phyloP scores from a whole-genome alignment of 2,797 vertebrate species.

The Crocidura indochinensis region DNA sequence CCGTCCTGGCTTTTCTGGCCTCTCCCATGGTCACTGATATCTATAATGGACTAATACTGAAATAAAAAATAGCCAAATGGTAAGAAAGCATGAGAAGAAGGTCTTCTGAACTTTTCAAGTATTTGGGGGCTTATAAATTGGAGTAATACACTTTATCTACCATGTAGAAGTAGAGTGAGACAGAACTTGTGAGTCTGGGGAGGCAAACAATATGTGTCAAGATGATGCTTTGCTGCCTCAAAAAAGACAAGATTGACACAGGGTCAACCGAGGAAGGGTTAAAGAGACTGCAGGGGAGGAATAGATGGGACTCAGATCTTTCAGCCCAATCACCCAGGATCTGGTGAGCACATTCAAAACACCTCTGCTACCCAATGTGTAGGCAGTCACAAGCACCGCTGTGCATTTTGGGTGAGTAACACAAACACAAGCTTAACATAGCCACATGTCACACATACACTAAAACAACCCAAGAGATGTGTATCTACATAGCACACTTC shows the following conservation, averaged over 20 bases:
- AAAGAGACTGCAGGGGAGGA: background rate
- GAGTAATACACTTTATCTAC: no score
- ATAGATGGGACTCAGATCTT: no score
- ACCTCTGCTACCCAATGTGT: background rate
- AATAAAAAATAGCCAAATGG: background rate
- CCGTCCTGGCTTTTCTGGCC: background rate
- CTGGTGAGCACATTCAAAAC: background rate
- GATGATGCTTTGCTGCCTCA: background rate
- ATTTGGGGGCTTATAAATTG: no score
- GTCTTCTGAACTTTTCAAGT: no score
- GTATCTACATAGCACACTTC: background rate
- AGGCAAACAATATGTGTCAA: background rate
- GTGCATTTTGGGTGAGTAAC: background rate
- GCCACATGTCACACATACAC: background rate
- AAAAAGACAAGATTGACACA: no score
- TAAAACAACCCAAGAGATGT: background rate
- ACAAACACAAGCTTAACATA: background rate
- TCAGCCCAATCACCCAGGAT: background rate
- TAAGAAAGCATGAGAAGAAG: background rate
- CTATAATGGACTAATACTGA: background rate
- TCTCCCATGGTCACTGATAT: no score
- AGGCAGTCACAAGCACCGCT: background rate
- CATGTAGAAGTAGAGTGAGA: no score
- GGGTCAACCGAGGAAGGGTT: background rate
- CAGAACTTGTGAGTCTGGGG: no score